phyloP scores from a whole-genome alignment of 2,797 vertebrate species.

The Gallinago nigripennis region DNA sequence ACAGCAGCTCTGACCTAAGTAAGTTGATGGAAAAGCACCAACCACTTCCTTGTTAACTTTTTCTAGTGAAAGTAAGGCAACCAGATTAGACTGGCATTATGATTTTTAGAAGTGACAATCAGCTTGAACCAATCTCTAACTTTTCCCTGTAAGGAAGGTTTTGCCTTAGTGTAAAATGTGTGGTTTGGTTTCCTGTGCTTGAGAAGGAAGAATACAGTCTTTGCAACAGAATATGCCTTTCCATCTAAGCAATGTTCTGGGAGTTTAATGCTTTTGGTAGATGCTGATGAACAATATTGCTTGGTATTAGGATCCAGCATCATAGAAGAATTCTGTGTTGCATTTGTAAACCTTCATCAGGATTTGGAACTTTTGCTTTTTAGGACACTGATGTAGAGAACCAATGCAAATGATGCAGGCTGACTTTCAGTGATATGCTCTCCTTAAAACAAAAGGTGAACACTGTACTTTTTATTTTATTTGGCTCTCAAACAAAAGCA shows the following conservation, averaged over 20 bases:
- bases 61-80: background rate
- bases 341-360: background rate
- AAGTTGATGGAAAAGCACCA: background rate
- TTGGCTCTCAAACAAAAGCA: background rate
- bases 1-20: background rate
- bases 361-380: background rate
- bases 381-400: accelerated
- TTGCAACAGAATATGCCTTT: background rate
- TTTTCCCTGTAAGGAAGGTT: background rate
- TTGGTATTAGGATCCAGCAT: background rate
- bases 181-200: background rate
- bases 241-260: background rate
- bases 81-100: background rate
- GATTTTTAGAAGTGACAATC: background rate
- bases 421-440: accelerated
- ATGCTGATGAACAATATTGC: background rate
- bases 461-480: background rate
- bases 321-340: background rate
- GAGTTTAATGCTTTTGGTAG: background rate
- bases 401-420: background rate
- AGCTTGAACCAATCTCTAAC: background rate
- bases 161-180: accelerated
- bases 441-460: background rate
- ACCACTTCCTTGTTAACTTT: background rate
- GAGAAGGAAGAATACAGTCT: background rate